Conservation (phyloP, 2,888 invertebrate genomes). For the Scaptomyza caliginosa region DNA sequence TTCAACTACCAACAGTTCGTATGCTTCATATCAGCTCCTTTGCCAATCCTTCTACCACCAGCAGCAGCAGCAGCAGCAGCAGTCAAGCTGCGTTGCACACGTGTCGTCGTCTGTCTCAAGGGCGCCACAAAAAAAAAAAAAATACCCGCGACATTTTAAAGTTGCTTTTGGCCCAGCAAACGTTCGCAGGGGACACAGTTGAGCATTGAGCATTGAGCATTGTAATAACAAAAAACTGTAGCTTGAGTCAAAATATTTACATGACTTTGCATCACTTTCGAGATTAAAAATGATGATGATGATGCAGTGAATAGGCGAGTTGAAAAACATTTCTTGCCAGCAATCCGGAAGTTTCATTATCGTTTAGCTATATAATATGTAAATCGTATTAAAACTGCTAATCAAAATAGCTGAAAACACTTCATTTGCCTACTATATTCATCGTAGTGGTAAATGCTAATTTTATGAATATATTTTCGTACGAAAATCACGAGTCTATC, state of each 20-base stretch:
- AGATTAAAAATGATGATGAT: background rate
- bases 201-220: conserved; percentile 15
- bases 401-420: background rate
- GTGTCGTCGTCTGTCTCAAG: conserved; percentile 54
- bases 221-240: conserved; percentile 24
- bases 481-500: background rate
- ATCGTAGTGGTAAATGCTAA: background rate
- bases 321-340: background rate
- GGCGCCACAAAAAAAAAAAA: conserved; percentile 36
- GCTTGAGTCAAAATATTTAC: conserved; percentile 30
- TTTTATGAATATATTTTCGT: background rate
- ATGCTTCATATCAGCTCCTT: conserved; percentile 2
- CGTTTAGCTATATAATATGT: background rate
- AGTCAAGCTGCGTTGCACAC: conserved; percentile 41
- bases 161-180: background rate
- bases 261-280: background rate
- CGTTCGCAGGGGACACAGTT: background rate
- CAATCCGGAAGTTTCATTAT: background rate
- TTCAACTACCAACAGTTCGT: background rate
- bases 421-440: background rate
- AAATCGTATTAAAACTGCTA: background rate
- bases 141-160: conserved; percentile 22
- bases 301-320: background rate
- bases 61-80: background rate
- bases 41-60: background rate